Evolutionary conservation across 2,797 vertebrate species (phyloP).

Genomic region (Cuniculus paca): DNA sequence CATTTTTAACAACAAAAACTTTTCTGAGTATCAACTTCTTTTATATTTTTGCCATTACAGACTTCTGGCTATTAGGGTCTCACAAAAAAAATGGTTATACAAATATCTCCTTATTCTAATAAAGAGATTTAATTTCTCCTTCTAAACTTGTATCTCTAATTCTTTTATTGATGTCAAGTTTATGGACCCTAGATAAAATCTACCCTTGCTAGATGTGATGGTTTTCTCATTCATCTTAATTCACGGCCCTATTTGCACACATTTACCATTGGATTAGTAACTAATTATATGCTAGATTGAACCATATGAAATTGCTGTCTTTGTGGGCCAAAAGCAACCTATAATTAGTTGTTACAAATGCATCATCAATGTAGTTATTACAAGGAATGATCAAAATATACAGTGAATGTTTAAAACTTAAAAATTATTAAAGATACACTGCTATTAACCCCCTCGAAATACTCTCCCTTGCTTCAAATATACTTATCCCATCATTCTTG

Average conservation of each 20-base stretch:
- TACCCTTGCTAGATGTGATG: background rate
- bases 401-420: background rate
- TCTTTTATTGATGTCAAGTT: background rate
- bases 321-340: background rate
- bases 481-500: background rate
- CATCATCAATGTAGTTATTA: constrained; percentile 2
- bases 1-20: background rate
- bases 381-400: background rate
- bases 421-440: background rate
- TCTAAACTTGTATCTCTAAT: background rate
- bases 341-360: background rate
- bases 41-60: background rate
- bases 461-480: background rate
- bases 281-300: background rate
- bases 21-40: background rate
- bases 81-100: background rate
- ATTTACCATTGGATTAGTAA: background rate
- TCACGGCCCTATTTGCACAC: background rate
- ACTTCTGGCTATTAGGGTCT: background rate
- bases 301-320: background rate
- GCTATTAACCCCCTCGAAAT: background rate
- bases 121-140: background rate
- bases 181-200: background rate
- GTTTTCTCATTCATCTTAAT: background rate
- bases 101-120: background rate